Conservation (phyloP, 53 echinoderm and acorn worm species). For the Stichopus horrens region DNA sequence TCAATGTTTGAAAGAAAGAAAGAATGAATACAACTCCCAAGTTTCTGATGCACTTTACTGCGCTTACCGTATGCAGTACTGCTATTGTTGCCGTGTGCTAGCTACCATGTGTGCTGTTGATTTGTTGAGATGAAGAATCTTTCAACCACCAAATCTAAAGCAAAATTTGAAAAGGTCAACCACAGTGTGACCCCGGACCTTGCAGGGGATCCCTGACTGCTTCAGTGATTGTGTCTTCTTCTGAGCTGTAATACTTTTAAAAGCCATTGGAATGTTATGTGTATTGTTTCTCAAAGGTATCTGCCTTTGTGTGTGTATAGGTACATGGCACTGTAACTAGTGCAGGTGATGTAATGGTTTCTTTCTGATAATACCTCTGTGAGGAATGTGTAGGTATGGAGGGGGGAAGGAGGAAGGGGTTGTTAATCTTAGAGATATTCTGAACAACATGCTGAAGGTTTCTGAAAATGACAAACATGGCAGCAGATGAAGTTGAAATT, state of each 20-base stretch:
- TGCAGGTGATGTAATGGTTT: too few species aligned
- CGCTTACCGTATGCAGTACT: neutral
- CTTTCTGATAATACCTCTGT: too few species aligned
- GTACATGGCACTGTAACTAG: too few species aligned
- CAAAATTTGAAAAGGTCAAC: neutral
- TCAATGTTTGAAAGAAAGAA: neutral
- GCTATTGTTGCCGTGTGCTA: neutral
- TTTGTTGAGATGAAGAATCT: neutral
- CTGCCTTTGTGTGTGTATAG: neutral
- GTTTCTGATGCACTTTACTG: neutral
- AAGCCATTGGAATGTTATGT: neutral
- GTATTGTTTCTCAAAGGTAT: neutral
- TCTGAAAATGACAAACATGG: too few species aligned
- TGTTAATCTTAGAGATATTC: too few species aligned
- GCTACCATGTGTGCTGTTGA: neutral
- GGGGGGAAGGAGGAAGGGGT: too few species aligned
- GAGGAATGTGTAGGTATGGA: too few species aligned
- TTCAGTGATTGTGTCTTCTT: neutral
- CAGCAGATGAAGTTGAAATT: too few species aligned
- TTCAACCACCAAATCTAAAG: too few species aligned
- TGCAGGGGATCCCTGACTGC: constrained; percentile 8
- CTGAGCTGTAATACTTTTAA: neutral
- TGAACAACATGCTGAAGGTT: too few species aligned
- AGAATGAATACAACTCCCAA: neutral
- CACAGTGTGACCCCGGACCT: neutral